phyloP scores from a whole-genome alignment of 2,797 vertebrate genomes.

The Megalops cyprinoides region DNA sequence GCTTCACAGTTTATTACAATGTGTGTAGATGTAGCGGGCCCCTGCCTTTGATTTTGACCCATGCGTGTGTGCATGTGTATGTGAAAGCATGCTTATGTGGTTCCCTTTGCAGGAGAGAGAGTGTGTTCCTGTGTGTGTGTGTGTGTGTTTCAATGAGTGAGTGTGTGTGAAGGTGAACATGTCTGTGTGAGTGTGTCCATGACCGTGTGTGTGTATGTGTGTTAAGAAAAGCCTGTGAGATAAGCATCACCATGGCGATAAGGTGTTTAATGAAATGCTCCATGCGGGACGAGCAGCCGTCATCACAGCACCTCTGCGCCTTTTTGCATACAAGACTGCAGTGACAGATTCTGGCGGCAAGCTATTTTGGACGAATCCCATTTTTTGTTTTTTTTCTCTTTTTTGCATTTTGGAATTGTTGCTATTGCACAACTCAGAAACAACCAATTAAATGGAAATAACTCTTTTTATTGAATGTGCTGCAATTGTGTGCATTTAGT shows the following conservation, averaged over 20 bases:
- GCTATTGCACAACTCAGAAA: slow-evolving; percentile 19
- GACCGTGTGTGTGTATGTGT: neutral
- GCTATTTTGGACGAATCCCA: slow-evolving; percentile 33
- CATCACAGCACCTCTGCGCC: slow-evolving; percentile 29
- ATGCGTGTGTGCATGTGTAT: neutral
- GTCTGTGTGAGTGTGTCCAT: neutral
- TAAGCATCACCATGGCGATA: slow-evolving; percentile 32
- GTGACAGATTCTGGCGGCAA: slow-evolving; percentile 23
- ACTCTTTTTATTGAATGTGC: slow-evolving; percentile 5
- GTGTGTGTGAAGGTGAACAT: too few relatives aligned
- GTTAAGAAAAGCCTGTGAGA: too few relatives aligned
- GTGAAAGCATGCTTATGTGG: too few relatives aligned
- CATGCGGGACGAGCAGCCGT: slow-evolving; percentile 31
- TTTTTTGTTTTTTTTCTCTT: slow-evolving; percentile 42
- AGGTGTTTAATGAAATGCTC: slow-evolving; percentile 25
- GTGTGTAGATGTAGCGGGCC: too few relatives aligned
- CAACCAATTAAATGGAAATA: slow-evolving; percentile 14
- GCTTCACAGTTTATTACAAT: too few relatives aligned
- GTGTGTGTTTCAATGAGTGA: too few relatives aligned
- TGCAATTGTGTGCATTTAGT: neutral
- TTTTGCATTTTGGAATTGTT: slow-evolving; percentile 43
- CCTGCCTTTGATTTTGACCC: neutral
- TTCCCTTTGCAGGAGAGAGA: too few relatives aligned
- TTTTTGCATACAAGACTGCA: slow-evolving; percentile 27
- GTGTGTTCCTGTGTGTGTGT: too few relatives aligned